Evolutionary conservation across 1,140 invertebrate genomes (phyloP).

Genomic region (Streblospio benedicti): DNA sequence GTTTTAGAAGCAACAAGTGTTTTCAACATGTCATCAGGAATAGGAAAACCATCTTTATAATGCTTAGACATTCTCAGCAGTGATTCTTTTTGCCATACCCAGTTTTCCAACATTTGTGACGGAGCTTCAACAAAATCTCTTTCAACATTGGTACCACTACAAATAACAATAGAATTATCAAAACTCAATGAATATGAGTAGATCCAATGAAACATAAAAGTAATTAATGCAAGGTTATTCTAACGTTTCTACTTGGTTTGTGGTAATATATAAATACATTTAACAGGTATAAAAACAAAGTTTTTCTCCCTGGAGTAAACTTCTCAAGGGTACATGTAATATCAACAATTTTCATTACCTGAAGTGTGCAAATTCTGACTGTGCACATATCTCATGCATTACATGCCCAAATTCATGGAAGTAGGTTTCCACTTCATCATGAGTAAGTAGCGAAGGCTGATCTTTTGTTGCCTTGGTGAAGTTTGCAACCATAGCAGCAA

Average conservation of each 20-base stretch:
- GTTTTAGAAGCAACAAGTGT: conserved; percentile 47
- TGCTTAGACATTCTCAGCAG: conserved; percentile 50
- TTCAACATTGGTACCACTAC: conserved; percentile 51
- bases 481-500: conserved; percentile 53
- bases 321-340: neutral
- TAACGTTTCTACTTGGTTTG: too few relatives aligned
- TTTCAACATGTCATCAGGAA: conserved; percentile 49
- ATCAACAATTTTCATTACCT: conserved; percentile 29
- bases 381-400: conserved; percentile 53
- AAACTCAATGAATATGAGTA: neutral
- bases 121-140: conserved; percentile 55
- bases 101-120: conserved; percentile 56
- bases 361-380: conserved; percentile 47
- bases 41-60: conserved; percentile 45
- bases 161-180: too few relatives aligned
- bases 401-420: conserved; percentile 57
- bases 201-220: conserved; percentile 2
- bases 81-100: conserved; percentile 53
- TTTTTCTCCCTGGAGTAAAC: too few relatives aligned
- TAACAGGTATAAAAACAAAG: too few relatives aligned
- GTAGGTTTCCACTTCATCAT: conserved; percentile 54
- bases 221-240: too few relatives aligned
- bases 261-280: too few relatives aligned
- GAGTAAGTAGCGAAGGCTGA: conserved; percentile 51
- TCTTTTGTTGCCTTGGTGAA: conserved; percentile 51